Evolutionary conservation across 2,113 vertebrate genomes (phyloP).

Genomic region (Abramis brama): DNA sequence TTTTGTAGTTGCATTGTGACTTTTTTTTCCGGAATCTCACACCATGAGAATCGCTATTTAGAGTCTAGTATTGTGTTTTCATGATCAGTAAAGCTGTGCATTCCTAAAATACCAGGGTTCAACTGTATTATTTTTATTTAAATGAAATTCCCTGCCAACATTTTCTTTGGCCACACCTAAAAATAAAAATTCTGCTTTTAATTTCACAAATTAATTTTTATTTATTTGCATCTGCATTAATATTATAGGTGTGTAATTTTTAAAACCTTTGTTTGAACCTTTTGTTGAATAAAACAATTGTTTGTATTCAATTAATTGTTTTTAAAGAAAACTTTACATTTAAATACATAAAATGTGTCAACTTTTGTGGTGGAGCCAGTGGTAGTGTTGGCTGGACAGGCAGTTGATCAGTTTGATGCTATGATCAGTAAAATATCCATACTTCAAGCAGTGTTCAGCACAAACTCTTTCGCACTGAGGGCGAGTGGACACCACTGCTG

Average conservation of each 20-base stretch:
- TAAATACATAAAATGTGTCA: background rate
- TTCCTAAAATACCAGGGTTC: background rate
- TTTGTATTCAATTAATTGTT: background rate
- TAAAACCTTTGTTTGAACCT: too few relatives aligned
- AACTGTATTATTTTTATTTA: background rate
- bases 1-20: background rate
- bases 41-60: background rate
- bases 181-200: background rate
- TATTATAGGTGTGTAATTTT: background rate
- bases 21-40: background rate
- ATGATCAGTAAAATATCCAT: conserved; percentile 21
- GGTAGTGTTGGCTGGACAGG: background rate
- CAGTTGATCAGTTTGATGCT: background rate
- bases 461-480: conserved; percentile 19
- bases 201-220: background rate
- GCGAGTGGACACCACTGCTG: conserved; percentile 11
- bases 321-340: background rate
- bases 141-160: background rate
- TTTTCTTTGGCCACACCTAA: background rate
- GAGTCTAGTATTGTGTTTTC: background rate
- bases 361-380: background rate
- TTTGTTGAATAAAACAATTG: background rate
- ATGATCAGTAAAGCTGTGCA: background rate
- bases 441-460: conserved; percentile 13
- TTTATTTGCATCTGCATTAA: background rate